Evolutionary conservation across 2,113 vertebrate genomes (phyloP).

Genomic region (Delphinapterus leucas): DNA sequence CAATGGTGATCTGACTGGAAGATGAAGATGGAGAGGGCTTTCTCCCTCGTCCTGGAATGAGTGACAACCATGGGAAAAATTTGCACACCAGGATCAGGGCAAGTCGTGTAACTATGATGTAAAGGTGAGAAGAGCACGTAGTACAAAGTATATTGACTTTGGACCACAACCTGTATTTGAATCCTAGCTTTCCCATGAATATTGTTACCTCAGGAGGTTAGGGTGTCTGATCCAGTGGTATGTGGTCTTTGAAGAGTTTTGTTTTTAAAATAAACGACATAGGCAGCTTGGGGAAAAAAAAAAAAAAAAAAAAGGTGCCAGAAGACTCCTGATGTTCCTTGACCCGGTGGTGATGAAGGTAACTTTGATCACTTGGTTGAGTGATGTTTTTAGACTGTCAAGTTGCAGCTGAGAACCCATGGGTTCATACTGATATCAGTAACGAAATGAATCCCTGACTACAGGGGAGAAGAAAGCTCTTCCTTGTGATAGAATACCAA

Average conservation of each 20-base stretch:
- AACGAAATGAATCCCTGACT: neutral
- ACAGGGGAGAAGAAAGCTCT: neutral
- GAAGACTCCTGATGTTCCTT: neutral
- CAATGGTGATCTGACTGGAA: neutral
- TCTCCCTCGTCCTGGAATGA: too few species aligned
- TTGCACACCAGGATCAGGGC: neutral
- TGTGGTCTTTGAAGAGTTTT: neutral
- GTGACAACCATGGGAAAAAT: neutral
- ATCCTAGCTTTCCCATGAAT: neutral
- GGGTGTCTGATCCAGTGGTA: neutral
- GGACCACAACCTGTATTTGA: fast-evolving
- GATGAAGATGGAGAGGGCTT: neutral
- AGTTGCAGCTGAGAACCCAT: neutral
- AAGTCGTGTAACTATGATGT: neutral
- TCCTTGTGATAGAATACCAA: neutral
- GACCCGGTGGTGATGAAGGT: neutral
- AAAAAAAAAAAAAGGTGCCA: too few species aligned
- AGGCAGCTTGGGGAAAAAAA: neutral
- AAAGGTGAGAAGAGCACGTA: neutral
- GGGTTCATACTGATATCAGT: neutral
- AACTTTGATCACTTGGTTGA: neutral
- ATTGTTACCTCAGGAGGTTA: neutral
- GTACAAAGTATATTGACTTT: neutral
- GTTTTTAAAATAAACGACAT: neutral
- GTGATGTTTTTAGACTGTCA: neutral